These are phyloP conservation scores for Sialis lutaria DNA, from an alignment of 2,888 invertebrate species.

Conservation along the genomic window DNA sequence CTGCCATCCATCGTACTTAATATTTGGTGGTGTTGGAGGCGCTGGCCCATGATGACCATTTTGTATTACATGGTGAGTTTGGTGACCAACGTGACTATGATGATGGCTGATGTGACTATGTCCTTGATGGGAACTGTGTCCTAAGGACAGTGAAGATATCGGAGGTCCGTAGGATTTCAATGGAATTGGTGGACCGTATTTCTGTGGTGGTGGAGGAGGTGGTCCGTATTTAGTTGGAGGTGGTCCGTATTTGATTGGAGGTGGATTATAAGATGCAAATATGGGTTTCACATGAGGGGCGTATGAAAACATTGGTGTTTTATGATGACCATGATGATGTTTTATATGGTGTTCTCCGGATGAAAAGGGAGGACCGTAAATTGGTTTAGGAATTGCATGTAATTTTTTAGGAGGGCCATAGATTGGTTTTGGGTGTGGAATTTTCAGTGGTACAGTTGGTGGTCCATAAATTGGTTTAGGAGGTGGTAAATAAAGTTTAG, in stretches of 20 bases:
- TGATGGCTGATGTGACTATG: background rate
- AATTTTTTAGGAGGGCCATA: conserved; percentile 17
- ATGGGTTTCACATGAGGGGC: conserved; percentile 8
- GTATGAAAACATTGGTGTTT: conserved; percentile 10
- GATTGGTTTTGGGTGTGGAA: conserved; percentile 11
- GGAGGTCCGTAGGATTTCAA: conserved; percentile 15
- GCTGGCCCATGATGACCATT: conserved; percentile 48
- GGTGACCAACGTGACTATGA: background rate
- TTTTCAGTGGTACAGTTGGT: conserved; percentile 16
- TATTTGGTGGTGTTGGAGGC: conserved; percentile 56
- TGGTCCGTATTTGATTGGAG: conserved; percentile 22
- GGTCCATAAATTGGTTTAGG: conserved; percentile 19
- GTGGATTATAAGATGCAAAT: conserved; percentile 9
- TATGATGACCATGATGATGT: conserved; percentile 12
- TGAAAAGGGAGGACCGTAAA: conserved; percentile 26
- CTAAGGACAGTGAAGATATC: conserved; percentile 9
- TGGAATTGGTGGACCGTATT: conserved; percentile 17
- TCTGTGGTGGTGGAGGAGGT: conserved; percentile 16
- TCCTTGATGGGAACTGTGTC: conserved; percentile 4
- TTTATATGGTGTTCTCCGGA: conserved; percentile 13
- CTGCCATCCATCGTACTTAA: conserved; percentile 73
- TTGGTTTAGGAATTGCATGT: conserved; percentile 24
- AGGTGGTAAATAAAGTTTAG: conserved; percentile 27
- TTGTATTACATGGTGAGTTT: conserved; percentile 13
- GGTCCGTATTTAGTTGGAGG: conserved; percentile 15